Percentiles rank a stretch among this genome's conserved stretches.
Evolutionary conservation across 2,888 invertebrate species (phyloP).

Genomic region (Rugalucina vietnamica): DNA sequence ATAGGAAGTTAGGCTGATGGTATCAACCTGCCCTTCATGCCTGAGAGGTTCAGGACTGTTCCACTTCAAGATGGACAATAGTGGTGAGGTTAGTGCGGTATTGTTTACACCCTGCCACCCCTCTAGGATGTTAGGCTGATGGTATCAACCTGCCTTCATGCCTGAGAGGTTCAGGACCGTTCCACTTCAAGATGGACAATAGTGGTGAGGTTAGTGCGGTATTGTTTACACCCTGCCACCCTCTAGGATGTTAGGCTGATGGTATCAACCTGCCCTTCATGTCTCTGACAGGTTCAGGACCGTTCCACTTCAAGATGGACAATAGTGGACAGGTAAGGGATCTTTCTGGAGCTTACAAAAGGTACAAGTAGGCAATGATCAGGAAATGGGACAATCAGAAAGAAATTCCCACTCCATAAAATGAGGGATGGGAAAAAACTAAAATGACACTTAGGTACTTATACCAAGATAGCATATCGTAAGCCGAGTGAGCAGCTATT

Average conservation of each 20-base stretch:
- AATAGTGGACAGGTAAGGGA: conserved; percentile 81
- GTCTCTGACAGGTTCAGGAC: conserved; percentile 88
- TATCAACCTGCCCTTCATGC: conserved; percentile 87
- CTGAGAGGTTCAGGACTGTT: conserved; percentile 88
- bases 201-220: conserved; percentile 83
- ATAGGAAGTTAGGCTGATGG: conserved; percentile 73
- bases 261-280: conserved; percentile 88
- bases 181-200: conserved; percentile 86
- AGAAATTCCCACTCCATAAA: no score
- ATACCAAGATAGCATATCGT: no score
- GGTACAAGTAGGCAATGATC: no score
- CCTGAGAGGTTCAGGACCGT: conserved; percentile 88
- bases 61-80: conserved; percentile 86
- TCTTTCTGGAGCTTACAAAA: no score
- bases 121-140: no score
- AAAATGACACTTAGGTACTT: no score
- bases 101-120: no score
- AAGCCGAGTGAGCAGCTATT: no score
- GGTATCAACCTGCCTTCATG: conserved; percentile 88
- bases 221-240: no score
- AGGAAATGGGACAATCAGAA: no score
- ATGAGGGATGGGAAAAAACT: no score
- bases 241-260: no score
- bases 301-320: conserved; percentile 87
- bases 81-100: conserved; percentile 84